Base-by-base conservation (phyloP, 2,113 vertebrate genomes). In the Mormyrus iriodes region DNA sequence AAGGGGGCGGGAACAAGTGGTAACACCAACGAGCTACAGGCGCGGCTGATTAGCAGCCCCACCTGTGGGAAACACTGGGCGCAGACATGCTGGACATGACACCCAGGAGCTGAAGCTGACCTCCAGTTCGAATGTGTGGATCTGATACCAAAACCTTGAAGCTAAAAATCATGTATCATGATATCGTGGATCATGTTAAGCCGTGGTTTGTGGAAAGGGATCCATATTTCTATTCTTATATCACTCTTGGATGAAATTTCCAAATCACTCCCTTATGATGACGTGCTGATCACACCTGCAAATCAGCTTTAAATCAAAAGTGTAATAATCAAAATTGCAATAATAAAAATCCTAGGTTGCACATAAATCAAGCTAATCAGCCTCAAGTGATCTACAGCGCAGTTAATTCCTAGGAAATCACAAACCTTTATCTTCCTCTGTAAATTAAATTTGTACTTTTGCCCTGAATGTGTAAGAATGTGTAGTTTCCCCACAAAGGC, bases 391-490 rank as follows among this genome's bases (percentile, higher is more conserved):
- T 12, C 58, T 65, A 65, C n/a, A 27, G 58, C 27, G 8, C n/a
- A 65, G 58, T 65, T 65, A 65, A 44, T 69, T 51, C 58, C 15
- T 88, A 73, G 65, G 42, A 89, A 89, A 89, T 89, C 8, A 85
- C 87, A 91, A 31, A 53, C 39, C 13, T 90, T 53, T 85, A 51
- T 88, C 84, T 31, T 48, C 76, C 69, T 88, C 84, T 42, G 13
- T 53, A 90, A 92, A 88, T 90, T 27, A 65, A 84, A 92, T 10
- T 55, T 87, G 88, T 46, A 58, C 39, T 55, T 52, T 88, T 24
- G 82, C 19, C 31, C 88, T 89, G 76, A 91, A n/a, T n/a, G n/a
- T n/a, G n/a, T 88, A 89, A 88, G 90, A 88, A 53, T 13, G 73
- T 89, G 10, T 86, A 89, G 85, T 88, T 86, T 89, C 85, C 76